Percentiles rank a stretch among this genome's conserved stretches.
Evolutionary conservation across 1,140 invertebrate genomes (phyloP).

Genomic region (Pseudomyrmex sp.): DNA sequence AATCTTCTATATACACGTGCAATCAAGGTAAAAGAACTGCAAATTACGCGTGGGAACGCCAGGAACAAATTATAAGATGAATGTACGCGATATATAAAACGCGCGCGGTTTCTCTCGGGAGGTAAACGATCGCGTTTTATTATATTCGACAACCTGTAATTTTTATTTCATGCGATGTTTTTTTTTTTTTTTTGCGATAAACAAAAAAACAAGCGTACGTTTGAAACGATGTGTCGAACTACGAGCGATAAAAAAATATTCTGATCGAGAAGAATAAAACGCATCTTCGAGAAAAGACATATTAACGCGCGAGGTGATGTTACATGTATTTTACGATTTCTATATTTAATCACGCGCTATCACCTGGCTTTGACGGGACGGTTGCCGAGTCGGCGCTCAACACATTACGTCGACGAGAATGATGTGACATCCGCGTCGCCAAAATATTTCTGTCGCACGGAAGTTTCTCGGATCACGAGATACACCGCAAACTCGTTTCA

Average conservation of each 20-base stretch:
- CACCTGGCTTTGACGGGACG: constrained; percentile 69
- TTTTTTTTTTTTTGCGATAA: background rate
- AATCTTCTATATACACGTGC: background rate
- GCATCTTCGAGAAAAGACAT: constrained; percentile 47
- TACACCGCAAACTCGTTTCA: background rate
- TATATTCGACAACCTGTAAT: background rate
- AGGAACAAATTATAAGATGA: constrained; percentile 15
- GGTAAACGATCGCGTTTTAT: constrained; percentile 24
- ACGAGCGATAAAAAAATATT: background rate
- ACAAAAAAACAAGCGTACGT: background rate
- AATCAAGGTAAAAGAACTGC: constrained; percentile 21
- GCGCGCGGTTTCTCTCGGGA: constrained; percentile 19
- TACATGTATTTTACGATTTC: constrained; percentile 16
- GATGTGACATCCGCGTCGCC: constrained; percentile 44
- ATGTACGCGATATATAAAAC: background rate
- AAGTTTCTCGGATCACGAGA: constrained; percentile 38
- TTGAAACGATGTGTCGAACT: background rate
- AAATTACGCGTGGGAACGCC: constrained; percentile 41
- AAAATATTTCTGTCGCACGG: constrained; percentile 72
- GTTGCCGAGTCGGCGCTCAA: constrained; percentile 37
- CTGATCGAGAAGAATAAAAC: too few species aligned
- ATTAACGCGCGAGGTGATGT: constrained; percentile 35
- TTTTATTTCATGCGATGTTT: background rate
- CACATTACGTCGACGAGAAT: constrained; percentile 7
- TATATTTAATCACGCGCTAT: constrained; percentile 76